phyloP scores from a whole-genome alignment of 2,113 vertebrate species.

The Colaptes auratus region DNA sequence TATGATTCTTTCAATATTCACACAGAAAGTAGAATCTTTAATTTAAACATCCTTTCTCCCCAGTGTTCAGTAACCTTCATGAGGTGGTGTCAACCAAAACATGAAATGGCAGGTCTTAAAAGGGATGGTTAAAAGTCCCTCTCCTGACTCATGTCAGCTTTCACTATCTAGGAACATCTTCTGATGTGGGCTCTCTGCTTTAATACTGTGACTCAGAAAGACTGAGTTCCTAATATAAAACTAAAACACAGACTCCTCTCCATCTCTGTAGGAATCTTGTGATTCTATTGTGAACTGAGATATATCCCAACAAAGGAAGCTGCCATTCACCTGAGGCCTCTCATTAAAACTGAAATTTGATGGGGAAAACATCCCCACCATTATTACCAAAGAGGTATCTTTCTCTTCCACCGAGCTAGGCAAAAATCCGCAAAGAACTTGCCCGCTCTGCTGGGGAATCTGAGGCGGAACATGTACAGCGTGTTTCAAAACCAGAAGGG shows the following conservation, averaged over 20 bases:
- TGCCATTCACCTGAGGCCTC: too few relatives aligned
- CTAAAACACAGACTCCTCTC: background rate
- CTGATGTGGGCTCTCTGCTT: background rate
- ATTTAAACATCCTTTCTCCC: background rate
- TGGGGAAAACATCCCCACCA: too few relatives aligned
- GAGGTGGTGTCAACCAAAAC: background rate
- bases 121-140: background rate
- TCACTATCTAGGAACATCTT: background rate
- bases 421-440: too few relatives aligned
- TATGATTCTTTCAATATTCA: background rate
- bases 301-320: too few relatives aligned
- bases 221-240: background rate
- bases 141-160: background rate
- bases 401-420: too few relatives aligned
- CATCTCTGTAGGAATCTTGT: background rate
- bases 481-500: too few relatives aligned
- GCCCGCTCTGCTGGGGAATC: too few relatives aligned
- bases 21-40: background rate
- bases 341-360: too few relatives aligned
- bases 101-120: background rate
- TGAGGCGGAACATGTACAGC: too few relatives aligned
- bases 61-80: background rate
- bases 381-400: too few relatives aligned
- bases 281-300: too few relatives aligned
- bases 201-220: background rate